Conservation (phyloP, 2,888 invertebrate genomes). For the Dryomyza anilis region DNA sequence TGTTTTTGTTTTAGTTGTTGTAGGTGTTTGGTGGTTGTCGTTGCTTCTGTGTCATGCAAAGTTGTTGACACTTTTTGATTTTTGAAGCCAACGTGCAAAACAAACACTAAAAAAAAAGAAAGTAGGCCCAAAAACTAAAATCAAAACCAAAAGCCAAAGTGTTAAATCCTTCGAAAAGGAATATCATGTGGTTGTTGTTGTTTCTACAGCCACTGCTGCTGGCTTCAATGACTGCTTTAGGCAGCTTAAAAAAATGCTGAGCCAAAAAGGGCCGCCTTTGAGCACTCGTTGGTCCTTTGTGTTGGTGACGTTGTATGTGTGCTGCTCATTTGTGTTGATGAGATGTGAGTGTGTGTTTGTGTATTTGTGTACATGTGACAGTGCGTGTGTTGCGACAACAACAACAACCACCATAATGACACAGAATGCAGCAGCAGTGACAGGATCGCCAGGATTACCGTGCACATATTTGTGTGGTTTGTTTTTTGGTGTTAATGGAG, state of each 20-base stretch:
- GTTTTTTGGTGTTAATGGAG: constrained; percentile 1
- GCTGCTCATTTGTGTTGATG: constrained; percentile 1
- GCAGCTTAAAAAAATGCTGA: too few species aligned
- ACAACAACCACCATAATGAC: too few species aligned
- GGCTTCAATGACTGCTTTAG: not conserved
- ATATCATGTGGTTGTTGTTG: not conserved
- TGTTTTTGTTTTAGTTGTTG: not conserved
- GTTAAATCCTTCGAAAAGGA: not conserved
- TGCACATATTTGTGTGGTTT: not conserved
- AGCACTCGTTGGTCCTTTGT: too few species aligned
- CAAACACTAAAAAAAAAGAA: too few species aligned
- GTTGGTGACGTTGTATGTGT: too few species aligned
- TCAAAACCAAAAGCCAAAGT: not conserved
- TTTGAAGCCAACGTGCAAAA: not conserved
- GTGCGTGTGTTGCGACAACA: too few species aligned
- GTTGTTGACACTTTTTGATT: constrained; percentile 11
- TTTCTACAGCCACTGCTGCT: too few species aligned
- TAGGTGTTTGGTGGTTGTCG: not conserved
- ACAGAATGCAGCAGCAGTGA: not conserved
- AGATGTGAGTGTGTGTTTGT: not conserved
- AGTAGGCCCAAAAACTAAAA: not conserved
- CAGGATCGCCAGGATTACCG: not conserved
- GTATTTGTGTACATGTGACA: not conserved
- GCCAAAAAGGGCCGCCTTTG: constrained; percentile 5
- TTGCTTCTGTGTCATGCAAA: not conserved